These are phyloP conservation scores for Takifugu ocellatus DNA, from an alignment of 2,797 vertebrate species.

Conservation along the genomic window DNA sequence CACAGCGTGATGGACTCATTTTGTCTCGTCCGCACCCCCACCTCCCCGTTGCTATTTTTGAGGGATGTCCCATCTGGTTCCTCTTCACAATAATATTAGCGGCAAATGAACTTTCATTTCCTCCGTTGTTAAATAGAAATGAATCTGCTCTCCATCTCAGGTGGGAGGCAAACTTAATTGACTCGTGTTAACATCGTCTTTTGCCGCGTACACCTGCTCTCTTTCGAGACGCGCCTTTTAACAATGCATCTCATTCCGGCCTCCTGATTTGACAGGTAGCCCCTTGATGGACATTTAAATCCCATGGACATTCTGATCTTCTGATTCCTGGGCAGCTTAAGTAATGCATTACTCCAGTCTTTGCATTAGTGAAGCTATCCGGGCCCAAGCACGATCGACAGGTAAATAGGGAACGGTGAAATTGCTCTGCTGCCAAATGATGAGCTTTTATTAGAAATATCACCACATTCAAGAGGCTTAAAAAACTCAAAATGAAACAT, in stretches of 20 bases:
- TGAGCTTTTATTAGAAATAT: not conserved
- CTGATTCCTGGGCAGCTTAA: not conserved
- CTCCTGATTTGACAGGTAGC: slow-evolving; percentile 50
- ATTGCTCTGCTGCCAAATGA: no score
- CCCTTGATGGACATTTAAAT: slow-evolving; percentile 42
- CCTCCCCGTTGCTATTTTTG: slow-evolving; percentile 68
- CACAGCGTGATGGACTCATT: slow-evolving; percentile 66
- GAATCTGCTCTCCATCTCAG: slow-evolving; percentile 77
- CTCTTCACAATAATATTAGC: slow-evolving; percentile 68
- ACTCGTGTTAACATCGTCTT: slow-evolving; percentile 73
- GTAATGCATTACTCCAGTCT: not conserved
- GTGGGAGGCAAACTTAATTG: slow-evolving; percentile 76
- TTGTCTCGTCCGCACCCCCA: slow-evolving; percentile 23
- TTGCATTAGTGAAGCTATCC: no score
- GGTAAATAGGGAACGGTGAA: no score
- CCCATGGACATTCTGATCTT: slow-evolving; percentile 8
- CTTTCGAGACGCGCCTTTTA: slow-evolving; percentile 61
- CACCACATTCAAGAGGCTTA: no score
- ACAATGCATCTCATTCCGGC: slow-evolving; percentile 50
- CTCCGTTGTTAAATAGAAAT: slow-evolving; percentile 76
- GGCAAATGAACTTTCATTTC: slow-evolving; percentile 77
- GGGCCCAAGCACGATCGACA: no score
- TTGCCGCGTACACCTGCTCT: slow-evolving; percentile 72
- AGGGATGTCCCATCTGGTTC: slow-evolving; percentile 76
- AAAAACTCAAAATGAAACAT: no score